phyloP scores from a whole-genome alignment of 30 jellyfish, hydroid and myxozoan genomes.

The Aurelia sp. region DNA sequence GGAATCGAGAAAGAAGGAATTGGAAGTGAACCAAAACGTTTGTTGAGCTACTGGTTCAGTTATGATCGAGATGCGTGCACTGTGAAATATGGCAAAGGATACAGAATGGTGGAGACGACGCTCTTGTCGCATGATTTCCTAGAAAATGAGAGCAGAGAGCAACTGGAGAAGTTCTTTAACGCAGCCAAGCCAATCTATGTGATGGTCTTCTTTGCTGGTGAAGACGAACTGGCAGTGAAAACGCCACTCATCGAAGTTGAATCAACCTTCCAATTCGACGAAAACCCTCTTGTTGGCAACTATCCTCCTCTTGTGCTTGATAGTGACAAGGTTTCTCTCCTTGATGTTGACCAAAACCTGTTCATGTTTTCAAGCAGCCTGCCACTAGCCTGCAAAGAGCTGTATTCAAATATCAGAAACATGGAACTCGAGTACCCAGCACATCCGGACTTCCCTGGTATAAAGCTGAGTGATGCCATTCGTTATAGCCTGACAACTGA shows the following conservation, averaged over 20 bases:
- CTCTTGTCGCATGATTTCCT: not conserved
- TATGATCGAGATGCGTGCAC: slow-evolving; percentile 49
- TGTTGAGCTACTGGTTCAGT: slow-evolving; percentile 41
- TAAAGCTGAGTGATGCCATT: too few species aligned
- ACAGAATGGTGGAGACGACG: slow-evolving; percentile 32
- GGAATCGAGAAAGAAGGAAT: not conserved
- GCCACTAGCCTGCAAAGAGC: slow-evolving; percentile 20
- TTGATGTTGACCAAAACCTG: slow-evolving; percentile 19
- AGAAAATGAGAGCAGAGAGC: not conserved
- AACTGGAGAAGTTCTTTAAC: not conserved
- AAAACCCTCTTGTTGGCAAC: slow-evolving; percentile 8
- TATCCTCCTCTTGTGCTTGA: slow-evolving; percentile 16
- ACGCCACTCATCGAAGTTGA: not conserved
- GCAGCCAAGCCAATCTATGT: not conserved
- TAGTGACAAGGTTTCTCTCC: slow-evolving; percentile 8
- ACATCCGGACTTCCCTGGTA: not conserved
- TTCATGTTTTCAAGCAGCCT: slow-evolving; percentile 40
- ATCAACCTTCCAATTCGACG: not conserved
- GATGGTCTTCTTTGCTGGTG: not conserved
- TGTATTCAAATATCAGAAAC: slow-evolving; percentile 1
- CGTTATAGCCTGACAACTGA: too few species aligned
- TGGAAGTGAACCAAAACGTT: not conserved
- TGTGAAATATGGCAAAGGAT: slow-evolving; percentile 37
- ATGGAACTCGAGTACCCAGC: slow-evolving; percentile 13
- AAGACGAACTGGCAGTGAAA: too few species aligned